Base-by-base conservation (phyloP, 2,113 vertebrate species). In the Plectropomus leopardus region DNA sequence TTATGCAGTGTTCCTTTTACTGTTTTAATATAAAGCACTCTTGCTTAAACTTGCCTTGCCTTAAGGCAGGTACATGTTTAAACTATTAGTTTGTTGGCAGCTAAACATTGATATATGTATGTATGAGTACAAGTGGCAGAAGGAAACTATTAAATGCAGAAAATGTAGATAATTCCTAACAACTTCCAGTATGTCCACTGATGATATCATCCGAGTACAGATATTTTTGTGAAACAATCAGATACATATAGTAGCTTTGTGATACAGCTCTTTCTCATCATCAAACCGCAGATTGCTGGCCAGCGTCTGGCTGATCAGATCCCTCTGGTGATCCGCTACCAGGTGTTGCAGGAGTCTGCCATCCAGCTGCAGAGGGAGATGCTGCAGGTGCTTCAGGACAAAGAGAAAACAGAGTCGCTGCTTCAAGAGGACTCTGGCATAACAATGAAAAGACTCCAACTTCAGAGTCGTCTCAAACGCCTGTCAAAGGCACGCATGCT, bases 281-380 rank as follows among this genome's bases (percentile, higher is more conserved):
- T 24, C 21, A 24, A 21, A 48, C 36, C 28, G 45, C 90, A 97
- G 96, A 96, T 93, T 83, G 92, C 90, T 17, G 86, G 84, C 13
- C 91, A 80, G 36, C 94, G 95, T 73, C 90, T 97, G 61, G 82
- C 94, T 42, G 95, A 93, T 45, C 96, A 97, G 79, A 81, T 97
- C 73, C 96, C 96, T 0, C 72, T 96, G 67, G 92, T 96, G 82
- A 93, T 97, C 76, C 92, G 94, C 63, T 96, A 93, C 87, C 90
- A 84, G 72, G 24, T 95, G 7, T 86, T 98, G 24, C 85, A 90
- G 32, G 93, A 94, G 32, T 92, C 84, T 0, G 92, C 93, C 1
- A 40, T 71, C 0, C 30, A 81, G 4, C 74, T 98, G 50, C 94
- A 96, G 78, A 94, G 85, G 9, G 36, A 80, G 58, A 94, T 96